Evolutionary conservation across 1,140 invertebrate genomes (phyloP).

Genomic region (Parasteatoda tepidariorum): DNA sequence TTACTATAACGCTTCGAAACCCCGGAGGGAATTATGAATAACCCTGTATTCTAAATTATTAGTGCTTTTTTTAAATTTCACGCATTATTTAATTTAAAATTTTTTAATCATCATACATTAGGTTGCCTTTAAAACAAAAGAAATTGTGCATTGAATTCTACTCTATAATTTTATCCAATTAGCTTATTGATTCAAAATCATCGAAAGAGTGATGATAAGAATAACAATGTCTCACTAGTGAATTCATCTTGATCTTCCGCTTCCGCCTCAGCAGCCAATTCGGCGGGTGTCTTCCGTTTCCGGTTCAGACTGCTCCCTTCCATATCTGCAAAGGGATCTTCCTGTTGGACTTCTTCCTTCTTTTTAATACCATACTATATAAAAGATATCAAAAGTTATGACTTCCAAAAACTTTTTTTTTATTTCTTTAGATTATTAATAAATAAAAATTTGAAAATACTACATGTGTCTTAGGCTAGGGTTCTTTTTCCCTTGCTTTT

Average conservation of each 20-base stretch:
- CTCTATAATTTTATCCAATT: neutral
- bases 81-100: neutral
- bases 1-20: too few relatives aligned
- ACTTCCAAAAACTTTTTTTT: too few relatives aligned
- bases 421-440: too few relatives aligned
- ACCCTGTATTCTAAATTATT: neutral
- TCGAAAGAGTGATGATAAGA: neutral
- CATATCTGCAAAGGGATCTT: slow-evolving; percentile 73
- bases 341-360: slow-evolving; percentile 87
- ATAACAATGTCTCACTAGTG: slow-evolving; percentile 81
- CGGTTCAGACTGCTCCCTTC: slow-evolving; percentile 78
- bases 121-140: neutral
- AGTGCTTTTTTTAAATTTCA: neutral
- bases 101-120: neutral
- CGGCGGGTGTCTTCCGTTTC: slow-evolving; percentile 97
- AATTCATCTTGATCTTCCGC: slow-evolving; percentile 95
- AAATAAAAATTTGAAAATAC: too few relatives aligned
- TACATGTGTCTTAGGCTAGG: too few relatives aligned
- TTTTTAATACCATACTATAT: slow-evolving; percentile 97
- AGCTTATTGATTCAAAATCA: neutral
- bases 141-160: neutral
- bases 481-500: too few relatives aligned
- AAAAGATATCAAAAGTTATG: too few relatives aligned
- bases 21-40: too few relatives aligned
- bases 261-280: slow-evolving; percentile 93